phyloP scores from a whole-genome alignment of 2,113 vertebrate species.

The Cichladusa arquata region DNA sequence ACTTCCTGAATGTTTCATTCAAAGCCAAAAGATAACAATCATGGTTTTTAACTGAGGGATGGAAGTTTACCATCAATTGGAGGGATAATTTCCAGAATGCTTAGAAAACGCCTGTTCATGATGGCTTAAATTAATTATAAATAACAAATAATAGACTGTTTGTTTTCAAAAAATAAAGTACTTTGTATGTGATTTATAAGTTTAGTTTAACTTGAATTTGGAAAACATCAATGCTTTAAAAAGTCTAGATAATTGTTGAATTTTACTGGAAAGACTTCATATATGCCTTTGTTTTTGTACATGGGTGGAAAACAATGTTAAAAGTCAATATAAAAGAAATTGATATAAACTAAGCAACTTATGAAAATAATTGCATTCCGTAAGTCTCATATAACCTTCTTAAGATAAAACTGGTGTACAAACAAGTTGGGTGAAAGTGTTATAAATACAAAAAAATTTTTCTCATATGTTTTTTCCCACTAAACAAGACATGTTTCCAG shows the following conservation, averaged over 20 bases:
- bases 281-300: neutral
- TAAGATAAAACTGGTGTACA: neutral
- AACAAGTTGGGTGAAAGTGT: neutral
- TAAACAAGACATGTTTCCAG: neutral
- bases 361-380: neutral
- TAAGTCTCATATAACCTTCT: neutral
- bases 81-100: neutral
- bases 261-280: neutral
- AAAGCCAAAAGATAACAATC: conserved; percentile 29
- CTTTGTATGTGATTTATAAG: neutral
- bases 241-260: neutral
- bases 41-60: neutral
- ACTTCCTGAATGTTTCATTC: conserved; percentile 42
- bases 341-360: neutral
- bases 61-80: neutral
- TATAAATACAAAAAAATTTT: neutral
- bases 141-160: neutral
- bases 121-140: neutral
- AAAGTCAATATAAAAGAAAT: neutral
- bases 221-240: neutral
- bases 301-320: neutral
- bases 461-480: neutral
- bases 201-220: neutral
- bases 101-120: neutral
- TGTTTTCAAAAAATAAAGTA: neutral